These are phyloP conservation scores for Myotis daubentonii DNA, from an alignment of 2,797 vertebrate species.

Conservation along the genomic window DNA sequence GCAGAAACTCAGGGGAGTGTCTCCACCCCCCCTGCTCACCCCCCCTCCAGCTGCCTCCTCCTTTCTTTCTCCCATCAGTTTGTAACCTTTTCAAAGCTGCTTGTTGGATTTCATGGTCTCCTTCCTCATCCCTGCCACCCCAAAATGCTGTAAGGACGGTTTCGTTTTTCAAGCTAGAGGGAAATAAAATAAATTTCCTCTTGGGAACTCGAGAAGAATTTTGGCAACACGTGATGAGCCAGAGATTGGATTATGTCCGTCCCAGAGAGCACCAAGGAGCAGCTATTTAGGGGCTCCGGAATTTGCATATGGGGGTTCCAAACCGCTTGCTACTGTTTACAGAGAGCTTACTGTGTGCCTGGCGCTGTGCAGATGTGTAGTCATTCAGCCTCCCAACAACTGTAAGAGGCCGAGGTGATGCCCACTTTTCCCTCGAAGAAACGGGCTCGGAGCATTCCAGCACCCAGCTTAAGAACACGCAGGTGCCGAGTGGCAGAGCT, in stretches of 20 bases:
- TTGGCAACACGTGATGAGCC: conserved; percentile 39
- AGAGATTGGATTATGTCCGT: conserved; percentile 49
- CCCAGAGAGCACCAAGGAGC: not conserved
- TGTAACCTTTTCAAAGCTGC: conserved; percentile 59
- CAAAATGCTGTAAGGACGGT: conserved; percentile 25
- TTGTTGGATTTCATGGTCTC: conserved; percentile 47
- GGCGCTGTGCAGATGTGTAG: not conserved
- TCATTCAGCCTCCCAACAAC: not conserved
- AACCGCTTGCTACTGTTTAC: not conserved
- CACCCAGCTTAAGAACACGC: not conserved
- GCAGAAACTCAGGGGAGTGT: conserved; percentile 73
- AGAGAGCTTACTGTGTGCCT: not conserved
- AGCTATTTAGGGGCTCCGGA: not conserved
- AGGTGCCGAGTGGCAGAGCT: not conserved
- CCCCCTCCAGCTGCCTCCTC: conserved; percentile 56
- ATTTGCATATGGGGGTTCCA: not conserved
- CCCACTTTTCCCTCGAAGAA: not conserved
- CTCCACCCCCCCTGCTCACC: not conserved
- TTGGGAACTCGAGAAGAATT: conserved; percentile 58
- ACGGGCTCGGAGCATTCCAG: not conserved
- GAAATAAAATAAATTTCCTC: conserved; percentile 70
- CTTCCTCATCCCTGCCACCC: conserved; percentile 38
- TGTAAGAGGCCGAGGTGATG: not conserved
- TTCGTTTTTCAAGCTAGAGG: conserved; percentile 70
- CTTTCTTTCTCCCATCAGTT: conserved; percentile 30